These are phyloP conservation scores for Folsomia manolachei DNA, from an alignment of 2,888 invertebrate species.

Conservation along the genomic window DNA sequence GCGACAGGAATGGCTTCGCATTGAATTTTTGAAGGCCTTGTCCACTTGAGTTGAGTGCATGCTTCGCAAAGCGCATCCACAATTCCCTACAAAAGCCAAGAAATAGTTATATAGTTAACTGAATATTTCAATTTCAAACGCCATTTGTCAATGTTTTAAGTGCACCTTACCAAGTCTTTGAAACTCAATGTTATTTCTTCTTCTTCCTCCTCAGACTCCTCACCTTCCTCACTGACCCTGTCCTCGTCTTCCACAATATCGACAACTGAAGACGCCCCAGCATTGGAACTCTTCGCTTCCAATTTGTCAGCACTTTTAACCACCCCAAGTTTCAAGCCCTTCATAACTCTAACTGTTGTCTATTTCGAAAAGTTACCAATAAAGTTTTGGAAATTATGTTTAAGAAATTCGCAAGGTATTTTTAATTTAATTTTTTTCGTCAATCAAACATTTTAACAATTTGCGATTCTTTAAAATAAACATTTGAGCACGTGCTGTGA, in stretches of 20 bases:
- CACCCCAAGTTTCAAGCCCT: neutral
- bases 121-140: too few species aligned
- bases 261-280: neutral
- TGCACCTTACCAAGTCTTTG: conserved; percentile 62
- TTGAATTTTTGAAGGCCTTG: conserved; percentile 90
- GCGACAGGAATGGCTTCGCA: conserved; percentile 89
- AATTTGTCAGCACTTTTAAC: neutral
- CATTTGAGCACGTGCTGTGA: too few species aligned
- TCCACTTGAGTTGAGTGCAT: conserved; percentile 91
- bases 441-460: too few species aligned
- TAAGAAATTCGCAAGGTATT: too few species aligned
- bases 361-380: too few species aligned
- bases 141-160: too few species aligned
- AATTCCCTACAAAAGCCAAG: conserved; percentile 71
- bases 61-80: conserved; percentile 87
- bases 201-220: conserved; percentile 26
- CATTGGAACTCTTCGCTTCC: neutral
- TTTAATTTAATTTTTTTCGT: too few species aligned
- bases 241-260: neutral
- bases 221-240: neutral
- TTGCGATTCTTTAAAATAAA: too few species aligned
- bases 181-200: conserved; percentile 55
- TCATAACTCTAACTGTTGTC: too few species aligned
- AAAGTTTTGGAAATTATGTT: too few species aligned
- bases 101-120: too few species aligned